Percentiles rank a stretch among this genome's conserved stretches.
Conservation (phyloP, 2,797 vertebrate genomes). For the Acomys russatus region DNA sequence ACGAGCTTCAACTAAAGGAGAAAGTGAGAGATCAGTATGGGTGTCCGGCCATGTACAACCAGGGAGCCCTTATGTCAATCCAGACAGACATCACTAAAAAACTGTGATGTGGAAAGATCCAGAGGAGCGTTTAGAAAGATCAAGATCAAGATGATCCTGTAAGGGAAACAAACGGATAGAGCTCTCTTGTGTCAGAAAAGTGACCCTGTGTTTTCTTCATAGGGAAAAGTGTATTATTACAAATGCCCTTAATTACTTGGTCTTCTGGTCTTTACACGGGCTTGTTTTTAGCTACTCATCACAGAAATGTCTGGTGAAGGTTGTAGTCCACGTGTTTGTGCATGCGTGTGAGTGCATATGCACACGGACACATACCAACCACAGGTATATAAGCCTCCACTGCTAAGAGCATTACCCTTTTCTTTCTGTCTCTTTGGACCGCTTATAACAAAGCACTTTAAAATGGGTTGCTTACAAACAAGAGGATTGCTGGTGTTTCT, state of each 20-base stretch:
- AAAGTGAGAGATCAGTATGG: neutral
- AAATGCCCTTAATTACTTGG: neutral
- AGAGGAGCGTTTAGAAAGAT: slow-evolving; percentile 4
- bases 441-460: neutral
- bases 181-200: neutral
- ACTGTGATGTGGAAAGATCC: neutral
- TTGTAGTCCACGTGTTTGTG: neutral
- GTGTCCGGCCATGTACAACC: neutral
- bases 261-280: slow-evolving; percentile 2
- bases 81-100: neutral
- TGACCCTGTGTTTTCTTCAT: neutral
- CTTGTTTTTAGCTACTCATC: slow-evolving; percentile 9
- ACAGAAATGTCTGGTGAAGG: neutral
- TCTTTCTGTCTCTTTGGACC: neutral
- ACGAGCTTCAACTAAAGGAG: neutral
- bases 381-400: neutral
- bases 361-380: neutral
- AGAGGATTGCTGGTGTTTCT: neutral
- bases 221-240: neutral
- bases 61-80: neutral
- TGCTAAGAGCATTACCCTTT: neutral
- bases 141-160: neutral
- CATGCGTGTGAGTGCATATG: neutral
- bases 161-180: neutral
- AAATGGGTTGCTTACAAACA: neutral